Evolutionary conservation across 2,113 vertebrate genomes (phyloP).

Genomic region (Laticauda laticaudata): DNA sequence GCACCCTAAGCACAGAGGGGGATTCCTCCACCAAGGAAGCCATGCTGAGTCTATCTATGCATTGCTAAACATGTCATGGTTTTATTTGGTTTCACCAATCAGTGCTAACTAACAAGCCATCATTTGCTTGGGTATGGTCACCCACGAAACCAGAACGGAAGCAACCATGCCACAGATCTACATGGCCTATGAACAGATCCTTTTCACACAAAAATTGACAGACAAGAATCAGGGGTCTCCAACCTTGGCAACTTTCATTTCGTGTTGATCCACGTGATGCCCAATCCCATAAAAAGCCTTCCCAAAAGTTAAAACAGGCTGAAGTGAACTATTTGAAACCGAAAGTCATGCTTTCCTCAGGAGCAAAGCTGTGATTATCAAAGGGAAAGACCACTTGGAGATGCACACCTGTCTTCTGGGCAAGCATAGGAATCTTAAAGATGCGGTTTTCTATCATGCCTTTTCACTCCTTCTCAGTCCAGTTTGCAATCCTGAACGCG

Average conservation of each 20-base stretch:
- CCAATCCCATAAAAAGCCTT: neutral
- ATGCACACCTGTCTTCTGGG: neutral
- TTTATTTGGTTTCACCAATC: neutral
- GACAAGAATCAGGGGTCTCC: no score
- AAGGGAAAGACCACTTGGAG: neutral
- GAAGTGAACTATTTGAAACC: neutral
- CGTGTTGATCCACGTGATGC: no score
- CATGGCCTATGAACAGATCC: neutral
- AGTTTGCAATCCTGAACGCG: neutral
- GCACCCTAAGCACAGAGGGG: neutral
- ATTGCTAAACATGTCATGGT: neutral
- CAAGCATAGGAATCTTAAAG: neutral
- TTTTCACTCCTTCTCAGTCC: neutral
- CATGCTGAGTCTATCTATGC: neutral
- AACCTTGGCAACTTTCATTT: no score
- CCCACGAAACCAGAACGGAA: neutral
- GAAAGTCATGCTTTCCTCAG: neutral
- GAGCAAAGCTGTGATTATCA: neutral
- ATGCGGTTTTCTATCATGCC: neutral
- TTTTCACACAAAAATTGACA: neutral
- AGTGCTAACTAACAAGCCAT: neutral
- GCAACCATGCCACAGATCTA: neutral
- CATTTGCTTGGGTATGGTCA: neutral
- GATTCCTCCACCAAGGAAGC: neutral
- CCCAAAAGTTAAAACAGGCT: neutral